A percentile compares a stretch with the other conserved stretches of the same genome.
Evolutionary conservation across 2,797 vertebrate genomes (phyloP).

Genomic region (Pantherophis vulpinus): DNA sequence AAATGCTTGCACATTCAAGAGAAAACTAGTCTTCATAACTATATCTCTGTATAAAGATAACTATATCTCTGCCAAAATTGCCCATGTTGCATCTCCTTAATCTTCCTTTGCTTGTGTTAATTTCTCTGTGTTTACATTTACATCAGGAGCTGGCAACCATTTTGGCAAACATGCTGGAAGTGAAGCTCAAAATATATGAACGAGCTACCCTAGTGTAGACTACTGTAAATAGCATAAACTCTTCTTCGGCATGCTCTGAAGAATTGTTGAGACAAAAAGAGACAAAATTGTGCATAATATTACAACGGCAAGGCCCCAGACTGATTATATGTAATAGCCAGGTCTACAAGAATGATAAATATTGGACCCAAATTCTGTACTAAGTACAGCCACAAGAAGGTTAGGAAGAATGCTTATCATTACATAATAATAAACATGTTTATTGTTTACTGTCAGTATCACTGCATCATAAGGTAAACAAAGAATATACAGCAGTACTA

Average conservation of each 20-base stretch:
- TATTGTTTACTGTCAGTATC: not conserved
- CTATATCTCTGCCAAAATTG: not conserved
- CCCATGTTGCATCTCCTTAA: not conserved
- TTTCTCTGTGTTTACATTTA: not conserved
- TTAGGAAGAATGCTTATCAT: not conserved
- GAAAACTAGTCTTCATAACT: not conserved
- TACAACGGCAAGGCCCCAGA: not conserved
- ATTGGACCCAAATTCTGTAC: not conserved
- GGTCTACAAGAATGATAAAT: not conserved
- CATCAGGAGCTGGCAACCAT: not conserved
- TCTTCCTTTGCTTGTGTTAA: not conserved
- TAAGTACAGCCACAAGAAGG: not conserved
- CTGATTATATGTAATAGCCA: not conserved
- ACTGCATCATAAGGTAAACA: not conserved
- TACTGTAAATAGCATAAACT: not conserved
- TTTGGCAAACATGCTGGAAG: not conserved
- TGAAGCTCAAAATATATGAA: not conserved
- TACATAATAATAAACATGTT: not conserved
- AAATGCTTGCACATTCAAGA: slow-evolving; percentile 3
- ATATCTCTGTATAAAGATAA: not conserved
- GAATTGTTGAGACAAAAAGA: not conserved
- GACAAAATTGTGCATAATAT: not conserved
- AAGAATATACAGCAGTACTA: not conserved
- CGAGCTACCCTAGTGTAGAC: not conserved
- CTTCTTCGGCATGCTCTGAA: not conserved